Evolutionary conservation across 2,113 vertebrate genomes (phyloP).

Genomic region (Recurvirostra avosetta): DNA sequence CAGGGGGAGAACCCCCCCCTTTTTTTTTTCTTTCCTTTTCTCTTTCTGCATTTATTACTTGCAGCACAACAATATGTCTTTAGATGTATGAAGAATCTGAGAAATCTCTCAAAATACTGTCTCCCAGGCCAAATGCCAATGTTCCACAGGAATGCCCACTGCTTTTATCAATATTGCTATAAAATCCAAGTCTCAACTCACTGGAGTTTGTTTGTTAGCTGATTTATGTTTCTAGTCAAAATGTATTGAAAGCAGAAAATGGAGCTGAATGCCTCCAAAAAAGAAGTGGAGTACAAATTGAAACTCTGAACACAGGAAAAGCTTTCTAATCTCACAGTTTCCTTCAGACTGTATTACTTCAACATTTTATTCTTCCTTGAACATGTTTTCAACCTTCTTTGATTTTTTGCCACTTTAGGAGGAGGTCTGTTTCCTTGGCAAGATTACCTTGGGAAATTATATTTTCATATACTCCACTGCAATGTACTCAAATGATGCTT

Average conservation of each 20-base stretch:
- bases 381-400: not conserved
- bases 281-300: not conserved
- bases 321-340: not conserved
- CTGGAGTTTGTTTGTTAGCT: constrained; percentile 13
- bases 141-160: not conserved
- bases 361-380: not conserved
- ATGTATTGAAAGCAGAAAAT: constrained; percentile 10
- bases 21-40: rapidly evolving
- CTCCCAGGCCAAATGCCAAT: not conserved
- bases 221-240: constrained; percentile 22
- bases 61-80: not conserved
- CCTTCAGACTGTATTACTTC: not conserved
- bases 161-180: constrained; percentile 21
- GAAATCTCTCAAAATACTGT: not conserved
- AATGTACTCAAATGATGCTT: not conserved
- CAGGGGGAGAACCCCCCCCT: not conserved
- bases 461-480: not conserved
- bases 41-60: not conserved
- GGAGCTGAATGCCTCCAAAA: not conserved
- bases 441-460: not conserved
- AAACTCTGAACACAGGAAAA: not conserved
- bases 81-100: not conserved
- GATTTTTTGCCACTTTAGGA: not conserved
- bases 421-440: not conserved
- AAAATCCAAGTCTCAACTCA: not conserved